Conservation (phyloP, 1,140 invertebrate genomes). For the Steinernema khuongi region DNA sequence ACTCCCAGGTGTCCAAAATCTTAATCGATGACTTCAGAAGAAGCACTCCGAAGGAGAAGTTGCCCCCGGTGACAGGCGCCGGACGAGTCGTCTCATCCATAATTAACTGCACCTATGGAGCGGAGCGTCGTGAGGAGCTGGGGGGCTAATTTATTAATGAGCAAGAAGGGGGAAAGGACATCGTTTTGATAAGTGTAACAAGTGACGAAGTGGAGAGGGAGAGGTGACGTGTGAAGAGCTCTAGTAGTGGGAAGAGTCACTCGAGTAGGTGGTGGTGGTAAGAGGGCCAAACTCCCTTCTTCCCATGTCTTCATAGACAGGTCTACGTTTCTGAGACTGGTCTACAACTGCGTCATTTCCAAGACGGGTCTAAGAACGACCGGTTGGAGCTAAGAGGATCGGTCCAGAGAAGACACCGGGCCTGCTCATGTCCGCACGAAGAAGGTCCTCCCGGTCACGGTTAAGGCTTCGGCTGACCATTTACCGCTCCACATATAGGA, state of each 20-base stretch:
- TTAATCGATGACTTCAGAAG: background rate
- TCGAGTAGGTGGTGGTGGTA: background rate
- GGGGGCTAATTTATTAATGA: conserved; percentile 13
- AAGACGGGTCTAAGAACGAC: too few relatives aligned
- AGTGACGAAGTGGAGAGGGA: background rate
- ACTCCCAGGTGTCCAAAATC: background rate
- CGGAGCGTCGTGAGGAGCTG: background rate
- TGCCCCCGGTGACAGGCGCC: background rate
- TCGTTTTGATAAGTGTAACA: background rate
- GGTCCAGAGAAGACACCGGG: too few relatives aligned
- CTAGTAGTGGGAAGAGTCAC: background rate
- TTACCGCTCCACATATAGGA: too few relatives aligned
- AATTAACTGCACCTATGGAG: conserved; percentile 6
- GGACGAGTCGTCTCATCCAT: conserved; percentile 4
- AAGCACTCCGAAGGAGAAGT: background rate
- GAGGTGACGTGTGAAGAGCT: background rate
- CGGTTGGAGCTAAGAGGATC: too few relatives aligned
- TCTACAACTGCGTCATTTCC: too few relatives aligned
- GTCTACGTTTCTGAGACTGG: too few relatives aligned
- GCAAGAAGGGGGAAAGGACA: background rate
- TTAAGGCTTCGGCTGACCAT: too few relatives aligned
- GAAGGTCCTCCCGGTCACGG: too few relatives aligned
- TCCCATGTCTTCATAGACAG: too few relatives aligned
- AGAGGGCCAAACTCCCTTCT: background rate
- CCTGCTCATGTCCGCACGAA: too few relatives aligned